phyloP scores from a whole-genome alignment of 2,888 invertebrate genomes.

The Gymnocheta viridis region DNA sequence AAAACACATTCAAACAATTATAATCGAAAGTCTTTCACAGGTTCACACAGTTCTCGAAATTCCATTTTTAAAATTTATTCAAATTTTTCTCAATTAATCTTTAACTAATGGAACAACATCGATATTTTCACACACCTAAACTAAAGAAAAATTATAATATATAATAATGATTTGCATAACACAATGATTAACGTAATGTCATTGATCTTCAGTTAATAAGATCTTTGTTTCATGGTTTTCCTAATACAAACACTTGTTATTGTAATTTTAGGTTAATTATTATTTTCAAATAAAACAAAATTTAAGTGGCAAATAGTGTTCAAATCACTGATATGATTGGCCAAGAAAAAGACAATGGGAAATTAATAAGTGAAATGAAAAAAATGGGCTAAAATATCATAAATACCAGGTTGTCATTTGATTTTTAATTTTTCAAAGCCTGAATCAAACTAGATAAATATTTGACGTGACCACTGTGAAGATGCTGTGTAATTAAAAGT shows the following conservation, averaged over 20 bases:
- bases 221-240: neutral
- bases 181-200: neutral
- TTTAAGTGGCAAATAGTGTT: neutral
- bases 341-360: neutral
- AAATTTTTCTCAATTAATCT: neutral
- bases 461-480: too few species aligned
- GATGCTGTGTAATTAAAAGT: too few species aligned
- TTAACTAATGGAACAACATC: neutral
- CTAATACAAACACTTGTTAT: slow-evolving; percentile 19
- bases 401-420: neutral
- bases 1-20: too few species aligned
- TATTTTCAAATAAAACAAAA: neutral
- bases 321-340: slow-evolving; percentile 9
- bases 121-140: slow-evolving; percentile 10
- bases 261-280: neutral
- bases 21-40: neutral
- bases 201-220: neutral
- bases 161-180: slow-evolving; percentile 5
- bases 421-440: too few species aligned
- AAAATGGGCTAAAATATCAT: too few species aligned
- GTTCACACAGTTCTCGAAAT: neutral
- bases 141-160: neutral
- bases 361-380: neutral
- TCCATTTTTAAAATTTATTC: neutral
- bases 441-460: too few species aligned